Evolutionary conservation across 2,888 invertebrate species (phyloP), one percentile per base, ranked within the genome.

Genomic region (Pachydiplax longipennis): DNA sequence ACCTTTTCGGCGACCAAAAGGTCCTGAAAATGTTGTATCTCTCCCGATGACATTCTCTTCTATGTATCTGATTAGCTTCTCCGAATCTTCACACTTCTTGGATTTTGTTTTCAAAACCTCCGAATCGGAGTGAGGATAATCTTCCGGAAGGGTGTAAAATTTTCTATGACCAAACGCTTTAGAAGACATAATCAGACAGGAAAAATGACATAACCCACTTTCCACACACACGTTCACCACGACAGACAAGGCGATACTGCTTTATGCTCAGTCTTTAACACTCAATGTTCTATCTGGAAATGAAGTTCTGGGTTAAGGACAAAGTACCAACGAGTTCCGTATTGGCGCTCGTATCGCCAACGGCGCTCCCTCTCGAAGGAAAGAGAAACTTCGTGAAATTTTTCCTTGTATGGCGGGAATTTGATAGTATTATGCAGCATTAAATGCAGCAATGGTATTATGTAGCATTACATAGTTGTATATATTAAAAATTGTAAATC

Each of bases 1-100:
- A 97, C 97, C 97, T 96, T 97, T 97, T 93, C 98, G 95, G 91
- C 97, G 95, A 91, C 98, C 98, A 93, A 96, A 98, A 18, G 98
- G 98, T 90, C 98, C 97, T 92, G 96, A 95, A 94, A 98, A 98
- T 40, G 96, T 96, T 92, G 96, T 96, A 92, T 96, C 96, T 93
- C 96, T 97, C 91, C 98, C 98, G 93, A 98, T 96, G 92, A 98
- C 95, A 94, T 96, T 97, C 92, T 97, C 96, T 93, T 97, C 97
- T 92, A 98, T 97, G 93, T 97, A 97, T 93, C 96, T 96, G 92
- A 97, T 95, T 92, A 98, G 94, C 93, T 97, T 97, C 82, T 95
- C 95, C 53, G 95, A 95, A 93, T 97, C 97, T 93, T 97, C 96
- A 92, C 94, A 95, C 92, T 95, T 95, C 93, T 95, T 96, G 91